Evolutionary conservation across 2,888 invertebrate species (phyloP).

Genomic region (Escarpia spicata): DNA sequence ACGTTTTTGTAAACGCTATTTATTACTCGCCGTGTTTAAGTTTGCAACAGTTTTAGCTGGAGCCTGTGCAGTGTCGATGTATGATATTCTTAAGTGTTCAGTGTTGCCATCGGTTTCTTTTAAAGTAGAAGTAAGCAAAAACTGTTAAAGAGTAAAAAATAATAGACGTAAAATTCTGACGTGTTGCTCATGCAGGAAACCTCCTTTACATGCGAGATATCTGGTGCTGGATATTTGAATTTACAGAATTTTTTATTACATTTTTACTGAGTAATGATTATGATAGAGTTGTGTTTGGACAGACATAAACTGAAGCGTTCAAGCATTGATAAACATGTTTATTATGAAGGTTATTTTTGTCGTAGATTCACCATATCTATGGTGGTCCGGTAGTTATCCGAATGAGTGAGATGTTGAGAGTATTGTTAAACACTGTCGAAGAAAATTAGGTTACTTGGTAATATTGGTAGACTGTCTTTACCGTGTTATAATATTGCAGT

Average conservation of each 20-base stretch:
- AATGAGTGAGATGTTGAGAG: neutral
- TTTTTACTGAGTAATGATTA: neutral
- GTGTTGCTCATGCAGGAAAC: neutral
- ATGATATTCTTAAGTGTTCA: neutral
- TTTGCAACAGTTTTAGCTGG: neutral
- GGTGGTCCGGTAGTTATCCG: neutral
- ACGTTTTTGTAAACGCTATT: neutral
- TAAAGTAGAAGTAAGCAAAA: neutral
- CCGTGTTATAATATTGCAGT: neutral
- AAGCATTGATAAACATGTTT: conserved; percentile 13
- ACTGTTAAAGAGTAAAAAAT: neutral
- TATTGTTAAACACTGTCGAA: neutral
- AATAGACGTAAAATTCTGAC: neutral
- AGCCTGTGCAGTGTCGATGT: neutral
- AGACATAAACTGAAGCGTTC: neutral
- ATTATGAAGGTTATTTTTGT: neutral
- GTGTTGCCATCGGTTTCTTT: neutral
- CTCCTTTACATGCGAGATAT: neutral
- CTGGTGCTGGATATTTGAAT: conserved; percentile 13
- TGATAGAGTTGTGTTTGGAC: neutral
- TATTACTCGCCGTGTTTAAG: neutral
- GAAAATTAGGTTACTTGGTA: neutral
- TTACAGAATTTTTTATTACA: neutral
- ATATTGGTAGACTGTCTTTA: neutral
- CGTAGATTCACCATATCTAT: neutral